phyloP scores from a whole-genome alignment of 2,888 invertebrate species.

The Eristalinus aeneus region DNA sequence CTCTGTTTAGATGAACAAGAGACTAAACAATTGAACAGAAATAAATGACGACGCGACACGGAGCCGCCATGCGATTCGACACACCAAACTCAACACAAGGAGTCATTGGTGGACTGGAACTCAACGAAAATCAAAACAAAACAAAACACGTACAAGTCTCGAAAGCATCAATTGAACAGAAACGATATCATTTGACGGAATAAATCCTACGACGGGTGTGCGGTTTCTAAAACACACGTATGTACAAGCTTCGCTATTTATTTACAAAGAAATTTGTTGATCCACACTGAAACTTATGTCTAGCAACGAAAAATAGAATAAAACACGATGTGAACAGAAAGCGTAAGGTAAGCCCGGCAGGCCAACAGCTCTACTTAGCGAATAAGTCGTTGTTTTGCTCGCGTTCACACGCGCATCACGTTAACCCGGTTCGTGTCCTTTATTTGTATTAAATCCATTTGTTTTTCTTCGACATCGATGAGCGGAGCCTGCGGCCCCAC shows the following conservation, averaged over 20 bases:
- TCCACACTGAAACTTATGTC: slow-evolving; percentile 31
- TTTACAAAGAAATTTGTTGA: slow-evolving; percentile 71
- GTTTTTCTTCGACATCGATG: slow-evolving; percentile 85
- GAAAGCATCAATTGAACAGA: neutral
- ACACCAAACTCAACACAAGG: neutral
- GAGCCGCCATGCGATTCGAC: too few species aligned
- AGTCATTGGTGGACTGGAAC: neutral
- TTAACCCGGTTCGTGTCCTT: slow-evolving; percentile 39
- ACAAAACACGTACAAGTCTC: neutral
- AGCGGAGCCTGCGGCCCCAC: slow-evolving; percentile 94
- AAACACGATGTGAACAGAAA: neutral
- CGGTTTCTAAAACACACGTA: slow-evolving; percentile 34
- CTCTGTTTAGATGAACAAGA: too few species aligned
- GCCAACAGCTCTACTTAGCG: slow-evolving; percentile 35
- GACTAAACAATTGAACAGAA: too few species aligned
- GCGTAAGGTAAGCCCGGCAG: neutral
- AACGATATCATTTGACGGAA: slow-evolving; percentile 14
- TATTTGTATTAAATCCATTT: slow-evolving; percentile 80
- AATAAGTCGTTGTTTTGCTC: slow-evolving; percentile 64
- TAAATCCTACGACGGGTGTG: slow-evolving; percentile 5
- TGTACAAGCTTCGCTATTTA: slow-evolving; percentile 56
- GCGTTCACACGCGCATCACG: neutral
- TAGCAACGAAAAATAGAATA: slow-evolving; percentile 2
- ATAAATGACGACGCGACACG: too few species aligned
- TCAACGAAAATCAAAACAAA: too few species aligned